Evolutionary conservation across 2,113 vertebrate genomes (phyloP).

Genomic region (Bombycilla garrulus): DNA sequence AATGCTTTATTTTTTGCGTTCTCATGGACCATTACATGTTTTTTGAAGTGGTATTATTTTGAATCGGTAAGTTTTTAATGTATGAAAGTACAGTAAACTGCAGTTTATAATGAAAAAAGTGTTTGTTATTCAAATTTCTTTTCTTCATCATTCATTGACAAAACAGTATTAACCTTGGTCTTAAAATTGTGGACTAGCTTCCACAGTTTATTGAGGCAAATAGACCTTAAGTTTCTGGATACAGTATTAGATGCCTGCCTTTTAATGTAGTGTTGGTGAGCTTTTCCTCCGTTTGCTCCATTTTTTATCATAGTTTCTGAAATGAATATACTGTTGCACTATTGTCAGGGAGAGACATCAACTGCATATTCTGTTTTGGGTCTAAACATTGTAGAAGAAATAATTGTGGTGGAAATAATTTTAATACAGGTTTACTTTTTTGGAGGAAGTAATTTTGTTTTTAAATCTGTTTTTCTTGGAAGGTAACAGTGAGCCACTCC

Average conservation of each 20-base stretch:
- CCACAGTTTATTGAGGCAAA: not conserved
- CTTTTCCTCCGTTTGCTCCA: not conserved
- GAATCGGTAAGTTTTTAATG: slow-evolving; percentile 44
- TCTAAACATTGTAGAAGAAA: not conserved
- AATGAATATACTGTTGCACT: not conserved
- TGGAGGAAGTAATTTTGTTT: not conserved
- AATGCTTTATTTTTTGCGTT: slow-evolving; percentile 65
- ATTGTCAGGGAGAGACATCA: not conserved
- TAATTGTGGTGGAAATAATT: not conserved
- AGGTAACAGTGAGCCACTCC: not conserved
- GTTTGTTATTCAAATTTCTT: not conserved
- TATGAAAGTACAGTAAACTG: not conserved
- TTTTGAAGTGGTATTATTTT: slow-evolving; percentile 58
- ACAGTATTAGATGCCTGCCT: not conserved
- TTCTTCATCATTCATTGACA: not conserved
- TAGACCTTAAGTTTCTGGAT: not conserved
- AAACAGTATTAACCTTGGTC: not conserved
- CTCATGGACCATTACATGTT: slow-evolving; percentile 56
- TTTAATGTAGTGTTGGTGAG: not conserved
- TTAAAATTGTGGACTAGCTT: not conserved
- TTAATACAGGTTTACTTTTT: not conserved
- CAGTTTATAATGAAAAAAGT: not conserved
- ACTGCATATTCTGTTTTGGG: not conserved
- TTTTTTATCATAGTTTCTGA: not conserved
- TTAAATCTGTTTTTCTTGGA: not conserved